Evolutionary conservation across 2,113 vertebrate genomes (phyloP).

Genomic region (Boleophthalmus pectinirostris): DNA sequence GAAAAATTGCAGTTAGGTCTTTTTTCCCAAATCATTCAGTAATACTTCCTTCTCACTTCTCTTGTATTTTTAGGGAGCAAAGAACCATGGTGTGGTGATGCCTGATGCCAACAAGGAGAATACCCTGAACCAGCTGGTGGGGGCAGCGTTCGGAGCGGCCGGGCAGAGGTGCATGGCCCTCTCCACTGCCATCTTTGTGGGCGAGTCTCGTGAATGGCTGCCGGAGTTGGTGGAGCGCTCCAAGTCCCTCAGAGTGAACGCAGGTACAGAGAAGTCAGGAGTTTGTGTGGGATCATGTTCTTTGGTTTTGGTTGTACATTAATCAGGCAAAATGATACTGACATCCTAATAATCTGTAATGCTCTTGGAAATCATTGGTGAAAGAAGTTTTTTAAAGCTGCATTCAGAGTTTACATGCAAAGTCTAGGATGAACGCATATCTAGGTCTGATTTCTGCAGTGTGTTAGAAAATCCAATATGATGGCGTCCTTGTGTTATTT

Average conservation of each 20-base stretch:
- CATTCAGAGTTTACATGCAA: no score
- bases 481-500: no score
- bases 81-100: slow-evolving; percentile 98
- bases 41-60: background rate
- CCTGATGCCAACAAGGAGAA: slow-evolving; percentile 98
- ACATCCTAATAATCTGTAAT: no score
- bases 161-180: slow-evolving; percentile 98
- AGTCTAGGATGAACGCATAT: no score
- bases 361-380: no score
- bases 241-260: slow-evolving; percentile 89
- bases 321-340: no score
- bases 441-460: no score
- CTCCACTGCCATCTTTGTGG: slow-evolving; percentile 93
- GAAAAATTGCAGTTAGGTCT: no score
- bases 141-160: slow-evolving; percentile 96
- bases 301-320: no score
- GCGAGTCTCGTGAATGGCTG: slow-evolving; percentile 90
- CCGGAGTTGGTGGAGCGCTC: slow-evolving; percentile 93
- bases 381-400: no score
- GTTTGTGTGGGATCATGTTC: background rate
- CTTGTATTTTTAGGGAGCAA: slow-evolving; percentile 85
- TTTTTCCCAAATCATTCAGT: no score
- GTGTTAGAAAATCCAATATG: no score
- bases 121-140: slow-evolving; percentile 96
- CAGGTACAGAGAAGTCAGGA: slow-evolving; percentile 75